Conservation (phyloP, 2,888 invertebrate species). For the Lasioglossum figueresi region DNA sequence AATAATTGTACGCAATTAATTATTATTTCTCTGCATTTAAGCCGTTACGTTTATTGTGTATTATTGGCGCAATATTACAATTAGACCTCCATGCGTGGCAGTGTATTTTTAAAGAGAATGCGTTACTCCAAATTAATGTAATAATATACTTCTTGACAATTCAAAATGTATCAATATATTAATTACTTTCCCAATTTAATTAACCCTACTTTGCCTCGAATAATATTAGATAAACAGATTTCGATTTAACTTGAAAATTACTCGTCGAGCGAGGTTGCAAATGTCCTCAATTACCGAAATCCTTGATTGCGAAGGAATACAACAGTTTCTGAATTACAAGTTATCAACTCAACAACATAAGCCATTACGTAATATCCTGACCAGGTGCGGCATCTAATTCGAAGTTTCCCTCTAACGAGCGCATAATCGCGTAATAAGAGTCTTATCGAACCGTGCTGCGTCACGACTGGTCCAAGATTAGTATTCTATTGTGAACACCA, state of each 20-base stretch:
- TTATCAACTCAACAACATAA: constrained; percentile 1
- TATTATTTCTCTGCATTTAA: neutral
- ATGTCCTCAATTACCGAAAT: neutral
- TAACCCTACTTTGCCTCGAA: neutral
- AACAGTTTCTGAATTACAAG: constrained; percentile 2
- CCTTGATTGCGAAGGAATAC: neutral
- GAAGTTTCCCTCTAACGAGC: neutral
- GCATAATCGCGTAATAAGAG: constrained; percentile 23
- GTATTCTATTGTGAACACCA: constrained; percentile 16
- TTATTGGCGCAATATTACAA: neutral
- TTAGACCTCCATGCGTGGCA: neutral
- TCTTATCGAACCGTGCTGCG: neutral
- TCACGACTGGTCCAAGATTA: constrained; percentile 25
- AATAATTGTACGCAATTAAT: neutral
- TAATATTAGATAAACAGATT: neutral
- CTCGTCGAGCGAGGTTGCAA: neutral
- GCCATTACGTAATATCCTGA: constrained; percentile 5
- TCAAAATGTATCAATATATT: neutral
- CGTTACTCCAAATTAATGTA: neutral
- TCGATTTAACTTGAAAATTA: neutral
- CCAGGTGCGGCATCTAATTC: constrained; percentile 23
- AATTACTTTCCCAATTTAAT: neutral
- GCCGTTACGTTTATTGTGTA: neutral
- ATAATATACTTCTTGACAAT: neutral
- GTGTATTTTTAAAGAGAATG: neutral